A percentile compares a stretch with the other conserved stretches of the same genome.
Conservation (phyloP, 2,888 invertebrate species). For the Tipula lateralis region DNA sequence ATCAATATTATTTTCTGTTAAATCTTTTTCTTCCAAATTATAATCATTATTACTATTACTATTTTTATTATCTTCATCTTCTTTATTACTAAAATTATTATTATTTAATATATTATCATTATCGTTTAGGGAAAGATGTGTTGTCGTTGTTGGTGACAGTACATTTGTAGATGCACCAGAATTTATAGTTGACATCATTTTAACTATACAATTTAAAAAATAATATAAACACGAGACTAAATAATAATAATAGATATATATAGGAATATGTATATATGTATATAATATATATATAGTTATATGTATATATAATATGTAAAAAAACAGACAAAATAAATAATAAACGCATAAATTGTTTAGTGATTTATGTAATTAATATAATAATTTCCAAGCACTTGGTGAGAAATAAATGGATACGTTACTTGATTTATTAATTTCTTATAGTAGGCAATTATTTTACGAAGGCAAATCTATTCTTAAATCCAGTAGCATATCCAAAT, state of each 20-base stretch:
- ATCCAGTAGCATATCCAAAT: neutral
- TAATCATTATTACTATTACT: neutral
- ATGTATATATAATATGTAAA: neutral
- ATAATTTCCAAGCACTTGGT: neutral
- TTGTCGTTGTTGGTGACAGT: neutral
- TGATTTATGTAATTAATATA: neutral
- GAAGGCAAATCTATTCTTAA: neutral
- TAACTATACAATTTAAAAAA: slow-evolving; percentile 31
- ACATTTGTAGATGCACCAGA: slow-evolving; percentile 29
- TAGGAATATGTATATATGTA: neutral
- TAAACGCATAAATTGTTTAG: slow-evolving; percentile 24
- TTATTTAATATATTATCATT: neutral
- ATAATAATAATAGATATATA: neutral
- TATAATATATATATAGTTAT: neutral
- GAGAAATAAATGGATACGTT: neutral
- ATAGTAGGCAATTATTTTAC: neutral
- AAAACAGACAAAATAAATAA: slow-evolving; percentile 6
- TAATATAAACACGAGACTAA: slow-evolving; percentile 27
- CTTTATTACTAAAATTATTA: neutral
- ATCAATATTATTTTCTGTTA: slow-evolving; percentile 6
- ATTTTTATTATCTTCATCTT: neutral
- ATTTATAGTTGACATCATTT: slow-evolving; percentile 31
- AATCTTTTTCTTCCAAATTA: slow-evolving; percentile 25
- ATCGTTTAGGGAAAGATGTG: slow-evolving; percentile 27
- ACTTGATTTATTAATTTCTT: neutral